Conservation (phyloP, 2,888 invertebrate genomes). For the Fragum whitleyi region DNA sequence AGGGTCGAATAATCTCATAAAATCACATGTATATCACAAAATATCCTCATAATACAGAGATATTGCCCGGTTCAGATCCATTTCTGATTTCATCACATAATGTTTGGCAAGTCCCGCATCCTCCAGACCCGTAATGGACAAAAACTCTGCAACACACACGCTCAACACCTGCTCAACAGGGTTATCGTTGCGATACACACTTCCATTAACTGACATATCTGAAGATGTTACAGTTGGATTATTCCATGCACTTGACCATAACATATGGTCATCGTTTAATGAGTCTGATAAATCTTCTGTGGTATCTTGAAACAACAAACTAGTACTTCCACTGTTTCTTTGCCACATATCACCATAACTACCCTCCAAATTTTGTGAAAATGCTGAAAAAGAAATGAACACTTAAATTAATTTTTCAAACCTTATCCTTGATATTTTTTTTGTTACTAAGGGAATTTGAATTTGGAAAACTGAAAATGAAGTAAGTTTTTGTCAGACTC, state of each 20-base stretch:
- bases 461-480: too few relatives aligned
- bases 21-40: not conserved
- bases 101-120: slow-evolving; percentile 64
- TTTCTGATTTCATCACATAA: slow-evolving; percentile 63
- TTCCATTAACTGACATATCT: not conserved
- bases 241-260: not conserved
- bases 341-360: not conserved
- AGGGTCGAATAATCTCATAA: too few relatives aligned
- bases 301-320: not conserved
- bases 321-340: not conserved
- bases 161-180: slow-evolving; percentile 66
- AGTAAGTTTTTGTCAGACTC: too few relatives aligned
- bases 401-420: too few relatives aligned
- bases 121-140: slow-evolving; percentile 61
- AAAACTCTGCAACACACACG: slow-evolving; percentile 66
- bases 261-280: not conserved
- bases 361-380: not conserved
- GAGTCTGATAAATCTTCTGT: not conserved
- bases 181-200: slow-evolving; percentile 15
- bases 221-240: not conserved
- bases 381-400: not conserved
- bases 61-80: slow-evolving; percentile 70
- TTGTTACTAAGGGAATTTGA: too few relatives aligned
- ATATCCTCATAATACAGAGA: slow-evolving; percentile 65
- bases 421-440: too few relatives aligned